Evolutionary conservation across 2,113 vertebrate species (phyloP).

Genomic region (Holacanthus passer): DNA sequence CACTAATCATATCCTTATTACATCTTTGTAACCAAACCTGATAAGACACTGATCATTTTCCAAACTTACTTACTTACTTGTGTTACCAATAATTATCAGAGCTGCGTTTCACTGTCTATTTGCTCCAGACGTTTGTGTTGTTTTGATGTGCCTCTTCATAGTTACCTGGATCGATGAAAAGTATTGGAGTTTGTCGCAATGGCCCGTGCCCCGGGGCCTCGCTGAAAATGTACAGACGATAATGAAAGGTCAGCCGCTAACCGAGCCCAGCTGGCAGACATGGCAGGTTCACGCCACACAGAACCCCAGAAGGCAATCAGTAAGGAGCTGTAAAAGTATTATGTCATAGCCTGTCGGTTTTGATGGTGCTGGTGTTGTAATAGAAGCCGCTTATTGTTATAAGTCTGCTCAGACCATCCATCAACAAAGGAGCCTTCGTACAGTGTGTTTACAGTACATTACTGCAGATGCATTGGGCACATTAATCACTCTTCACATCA

Average conservation of each 20-base stretch:
- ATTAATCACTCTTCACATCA: conserved; percentile 15
- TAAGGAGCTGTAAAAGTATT: conserved; percentile 27
- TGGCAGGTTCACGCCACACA: conserved; percentile 30
- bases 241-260: conserved; percentile 74
- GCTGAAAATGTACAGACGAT: conserved; percentile 46
- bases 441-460: conserved; percentile 3
- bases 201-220: conserved; percentile 19
- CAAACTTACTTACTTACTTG: neutral
- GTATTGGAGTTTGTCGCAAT: conserved; percentile 53
- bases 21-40: neutral
- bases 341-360: conserved; percentile 33
- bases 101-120: conserved; percentile 39
- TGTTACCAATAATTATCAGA: conserved; percentile 13
- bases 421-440: conserved; percentile 4
- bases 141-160: conserved; percentile 49
- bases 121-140: conserved; percentile 30
- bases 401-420: conserved; percentile 21
- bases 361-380: conserved; percentile 30
- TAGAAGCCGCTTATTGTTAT: conserved; percentile 3
- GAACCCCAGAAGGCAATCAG: conserved; percentile 20
- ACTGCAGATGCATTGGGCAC: neutral
- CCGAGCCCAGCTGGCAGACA: conserved; percentile 37
- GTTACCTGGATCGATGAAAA: conserved; percentile 59
- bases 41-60: neutral
- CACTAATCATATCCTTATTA: neutral